These are phyloP conservation scores for Sinodicranocentrus sp. DNA, from an alignment of 2,888 invertebrate species.

Conservation along the genomic window DNA sequence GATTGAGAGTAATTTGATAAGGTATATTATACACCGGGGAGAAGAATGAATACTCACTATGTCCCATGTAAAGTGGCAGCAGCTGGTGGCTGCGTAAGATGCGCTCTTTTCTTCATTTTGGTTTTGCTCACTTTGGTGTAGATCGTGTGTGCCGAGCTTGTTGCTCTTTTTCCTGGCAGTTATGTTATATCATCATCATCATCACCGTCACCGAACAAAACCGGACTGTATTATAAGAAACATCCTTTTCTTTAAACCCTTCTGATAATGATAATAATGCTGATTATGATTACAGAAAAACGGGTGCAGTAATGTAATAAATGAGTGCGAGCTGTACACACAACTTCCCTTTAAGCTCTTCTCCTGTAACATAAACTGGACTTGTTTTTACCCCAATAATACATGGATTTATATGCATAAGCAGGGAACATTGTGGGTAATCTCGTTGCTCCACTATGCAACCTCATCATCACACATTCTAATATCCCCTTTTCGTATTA, in stretches of 20 bases:
- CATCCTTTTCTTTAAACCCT: slow-evolving; percentile 14
- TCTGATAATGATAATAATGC: slow-evolving; percentile 31
- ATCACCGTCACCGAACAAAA: slow-evolving; percentile 19
- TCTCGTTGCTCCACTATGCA: neutral
- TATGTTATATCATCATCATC: neutral
- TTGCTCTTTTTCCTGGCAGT: slow-evolving; percentile 35
- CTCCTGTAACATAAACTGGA: slow-evolving; percentile 70
- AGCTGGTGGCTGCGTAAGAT: slow-evolving; percentile 23
- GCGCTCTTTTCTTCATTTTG: slow-evolving; percentile 4
- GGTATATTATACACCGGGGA: slow-evolving; percentile 31
- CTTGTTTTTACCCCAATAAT: slow-evolving; percentile 34
- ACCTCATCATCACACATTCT: slow-evolving; percentile 1
- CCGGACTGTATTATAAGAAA: slow-evolving; percentile 27
- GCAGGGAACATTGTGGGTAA: slow-evolving; percentile 27
- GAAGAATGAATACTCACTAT: no score
- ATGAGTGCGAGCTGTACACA: neutral
- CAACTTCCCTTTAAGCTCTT: slow-evolving; percentile 32
- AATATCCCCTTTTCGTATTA: neutral
- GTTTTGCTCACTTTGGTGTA: slow-evolving; percentile 1
- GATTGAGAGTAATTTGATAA: slow-evolving; percentile 62
- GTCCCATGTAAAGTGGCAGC: slow-evolving; percentile 35
- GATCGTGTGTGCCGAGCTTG: slow-evolving; percentile 11
- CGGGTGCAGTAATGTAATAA: slow-evolving; percentile 4
- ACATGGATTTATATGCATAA: slow-evolving; percentile 59
- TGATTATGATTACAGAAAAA: slow-evolving; percentile 25